Evolutionary conservation across 2,113 vertebrate species (phyloP).

Genomic region (Microcebus ravelobensis): DNA sequence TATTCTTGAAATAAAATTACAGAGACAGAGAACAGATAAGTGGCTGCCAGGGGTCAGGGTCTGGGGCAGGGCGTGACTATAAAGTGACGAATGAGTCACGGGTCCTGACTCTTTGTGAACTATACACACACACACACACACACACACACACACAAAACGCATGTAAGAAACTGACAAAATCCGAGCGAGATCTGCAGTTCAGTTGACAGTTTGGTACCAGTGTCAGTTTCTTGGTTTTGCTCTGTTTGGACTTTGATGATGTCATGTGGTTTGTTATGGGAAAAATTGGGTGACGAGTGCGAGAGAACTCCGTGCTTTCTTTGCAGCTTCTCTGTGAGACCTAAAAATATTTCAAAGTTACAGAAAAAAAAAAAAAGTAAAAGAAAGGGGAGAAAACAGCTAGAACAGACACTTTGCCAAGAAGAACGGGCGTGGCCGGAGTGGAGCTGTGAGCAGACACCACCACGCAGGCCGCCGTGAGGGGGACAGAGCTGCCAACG

Average conservation of each 20-base stretch:
- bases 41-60: background rate
- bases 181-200: background rate
- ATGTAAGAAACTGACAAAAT: background rate
- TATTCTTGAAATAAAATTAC: background rate
- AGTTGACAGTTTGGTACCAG: background rate
- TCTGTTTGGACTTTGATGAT: background rate
- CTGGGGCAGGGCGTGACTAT: no score
- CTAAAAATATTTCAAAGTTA: background rate
- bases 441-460: fast-evolving
- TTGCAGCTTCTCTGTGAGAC: background rate
- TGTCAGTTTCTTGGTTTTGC: background rate
- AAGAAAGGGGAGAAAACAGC: background rate
- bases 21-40: background rate
- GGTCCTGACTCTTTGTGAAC: background rate
- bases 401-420: background rate
- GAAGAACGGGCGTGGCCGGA: background rate
- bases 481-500: fast-evolving
- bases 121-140: background rate
- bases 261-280: background rate
- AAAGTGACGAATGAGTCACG: background rate
- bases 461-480: background rate
- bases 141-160: background rate
- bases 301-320: background rate
- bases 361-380: background rate
- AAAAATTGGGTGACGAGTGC: background rate